Base-by-base conservation (phyloP, 2,113 vertebrate species). In the Larimichthys polyactis region DNA sequence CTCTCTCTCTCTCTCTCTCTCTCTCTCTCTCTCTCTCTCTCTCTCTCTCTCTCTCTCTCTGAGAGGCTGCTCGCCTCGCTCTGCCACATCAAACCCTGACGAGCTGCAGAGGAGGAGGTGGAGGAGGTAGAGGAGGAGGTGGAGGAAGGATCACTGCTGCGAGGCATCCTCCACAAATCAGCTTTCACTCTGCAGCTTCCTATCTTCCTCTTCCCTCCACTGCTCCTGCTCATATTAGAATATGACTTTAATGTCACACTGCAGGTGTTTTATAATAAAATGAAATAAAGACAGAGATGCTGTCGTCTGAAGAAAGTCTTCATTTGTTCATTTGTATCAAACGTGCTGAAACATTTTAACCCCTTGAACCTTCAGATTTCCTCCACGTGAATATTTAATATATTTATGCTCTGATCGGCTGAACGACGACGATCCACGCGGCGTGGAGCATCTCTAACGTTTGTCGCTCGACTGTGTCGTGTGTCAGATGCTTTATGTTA, bases 151-250 rank as follows among this genome's bases (percentile, higher is more conserved):
- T 69, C 81, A 68, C 84, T 8, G 92, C 90, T 88, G 68, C 62
- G 29, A 90, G 87, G 86, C 87, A 82, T 89, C 85, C 69, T 84
- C 83, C 85, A 82, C 87, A 87, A 85, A 90, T 90, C 90, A 83
- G 91, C 90, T 89, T 83, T 89, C 87, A 78, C 82, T 92, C 77
- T 66, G 63, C 64, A 70, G 68, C 77, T 83, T 83, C 81, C 43
- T 84, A 69, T 78, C 84, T 69, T 71, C 78, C 57, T 79, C 48
- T 66, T 55, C 78, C 68, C 84, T 85, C 85, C 32, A 32, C 78
- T 79, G 87, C 85, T 64, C n/a, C 83, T 58, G 69, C 63, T 44
- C 84, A 82, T 88, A 87, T 90, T 90, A 87, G 40, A 87, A 85
- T 81, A 87, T 79, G 77, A 81, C 87, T 89, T 85, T 89, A 90